Conservation (phyloP, 2,888 invertebrate genomes). For the Caenorhabditis zanzibari region DNA sequence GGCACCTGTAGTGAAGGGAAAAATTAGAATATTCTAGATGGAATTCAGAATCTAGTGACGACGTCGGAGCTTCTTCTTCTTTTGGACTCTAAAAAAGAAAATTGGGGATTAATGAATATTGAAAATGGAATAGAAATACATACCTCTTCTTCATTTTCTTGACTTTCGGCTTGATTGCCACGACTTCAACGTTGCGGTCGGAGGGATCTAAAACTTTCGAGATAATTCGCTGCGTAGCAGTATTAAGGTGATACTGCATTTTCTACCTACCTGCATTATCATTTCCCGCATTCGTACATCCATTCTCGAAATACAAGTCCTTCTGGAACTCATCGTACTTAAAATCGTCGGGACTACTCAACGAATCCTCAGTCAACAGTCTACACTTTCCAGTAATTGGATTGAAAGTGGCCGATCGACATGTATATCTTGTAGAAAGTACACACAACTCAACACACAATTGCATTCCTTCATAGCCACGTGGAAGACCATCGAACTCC, state of each 20-base stretch:
- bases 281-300: slow-evolving; percentile 67
- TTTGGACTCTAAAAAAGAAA: slow-evolving; percentile 30
- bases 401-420: slow-evolving; percentile 79
- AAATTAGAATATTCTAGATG: background rate
- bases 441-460: slow-evolving; percentile 82
- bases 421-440: slow-evolving; percentile 78
- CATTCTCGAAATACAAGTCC: slow-evolving; percentile 81
- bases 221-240: background rate
- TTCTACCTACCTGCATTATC: slow-evolving; percentile 7
- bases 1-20: slow-evolving; percentile 57
- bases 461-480: slow-evolving; percentile 80
- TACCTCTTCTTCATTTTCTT: slow-evolving; percentile 60
- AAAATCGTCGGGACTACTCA: slow-evolving; percentile 76
- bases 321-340: slow-evolving; percentile 72
- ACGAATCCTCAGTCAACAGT: slow-evolving; percentile 76
- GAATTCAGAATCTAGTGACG: slow-evolving; percentile 27
- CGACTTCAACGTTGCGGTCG: slow-evolving; percentile 52
- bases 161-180: slow-evolving; percentile 46
- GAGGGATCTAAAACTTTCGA: slow-evolving; percentile 15
- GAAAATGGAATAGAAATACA: background rate
- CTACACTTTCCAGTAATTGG: slow-evolving; percentile 74
- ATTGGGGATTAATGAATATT: background rate
- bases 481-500: slow-evolving; percentile 81
- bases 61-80: slow-evolving; percentile 45
- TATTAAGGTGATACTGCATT: background rate